Base-by-base conservation (phyloP, 2,888 invertebrate species). In the Tromatobia lineatoria region DNA sequence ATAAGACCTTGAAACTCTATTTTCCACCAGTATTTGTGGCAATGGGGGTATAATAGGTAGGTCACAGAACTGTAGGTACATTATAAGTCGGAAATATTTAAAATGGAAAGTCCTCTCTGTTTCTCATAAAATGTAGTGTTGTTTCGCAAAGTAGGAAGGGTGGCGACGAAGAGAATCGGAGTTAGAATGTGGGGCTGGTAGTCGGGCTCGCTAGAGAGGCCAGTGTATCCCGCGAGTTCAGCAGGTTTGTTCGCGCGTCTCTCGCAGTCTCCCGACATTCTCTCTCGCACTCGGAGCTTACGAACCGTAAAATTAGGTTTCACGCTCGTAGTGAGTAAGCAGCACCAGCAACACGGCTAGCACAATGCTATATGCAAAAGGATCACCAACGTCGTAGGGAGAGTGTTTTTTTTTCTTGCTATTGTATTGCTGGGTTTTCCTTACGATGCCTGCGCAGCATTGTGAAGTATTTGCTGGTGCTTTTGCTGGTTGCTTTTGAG, bases 221-320 rank as follows among this genome's bases (percentile, higher is more conserved):
- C 75, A 77, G 71, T 66, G 79, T 82, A 59, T 84, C 73, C 75
- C 78, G 86, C 87, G 76, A 79, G 87, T 85, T 85, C 85, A 87
- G 87, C 87, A 87, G 84, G 84, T 84, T 84, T 80, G 77, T 83
- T 85, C 80, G 82, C 77, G 84, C 71, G 76, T 82, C 71, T 77
- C 61, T 64, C 64, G 57, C 52, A 47, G 70, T 70, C 29, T 79
- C 71, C 7, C 75, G 61, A 71, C 57, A 75, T 64, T 64, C 80
- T 80, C 82, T 80, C 77, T 82, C 73, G 77, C 83, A 70, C 85
- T 79, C 74, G 83, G 85, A 87, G 84, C 87, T 87, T 86, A 85
- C 88, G 87, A 77, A 86, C 87, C 88, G 88, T 88, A 88, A 88
- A 88, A 88, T 88, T 88, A 88, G 87, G 85, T 88, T 88, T 86